Base-by-base conservation (phyloP, 2,888 invertebrate species). In the Tupiocoris notatus region DNA sequence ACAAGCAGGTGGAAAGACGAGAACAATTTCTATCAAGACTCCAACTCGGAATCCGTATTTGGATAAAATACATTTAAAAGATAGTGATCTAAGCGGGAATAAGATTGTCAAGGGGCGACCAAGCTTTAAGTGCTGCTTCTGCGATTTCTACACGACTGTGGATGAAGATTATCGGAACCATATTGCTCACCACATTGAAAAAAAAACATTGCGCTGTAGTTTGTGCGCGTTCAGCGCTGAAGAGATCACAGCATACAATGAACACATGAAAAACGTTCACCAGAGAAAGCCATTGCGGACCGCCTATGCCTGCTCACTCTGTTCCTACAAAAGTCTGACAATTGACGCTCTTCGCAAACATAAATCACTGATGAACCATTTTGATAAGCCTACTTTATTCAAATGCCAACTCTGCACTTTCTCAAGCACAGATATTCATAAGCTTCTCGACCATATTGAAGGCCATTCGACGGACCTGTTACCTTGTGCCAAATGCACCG, bases 211-310 rank as follows among this genome's bases (percentile, higher is more conserved):
- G 57, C 25, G 62, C 12, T 73, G 73, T 17, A 73, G 25, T 39
- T 17, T 57, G 21, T 73, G 73, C 25, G 0, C 24, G 3, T 73
- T 73, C 62, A 25, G 25, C 12, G 57, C 73, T 1, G 73, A 73
- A 25, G 62, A 63, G 20, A 73, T 73, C 7, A 39, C 23, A 23
- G 63, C 63, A 1, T 73, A 62, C 57, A 73, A 73, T 39, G 23
- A 61, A 7, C 73, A 73, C 20, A 21, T 73, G n/a, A 58, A 54
- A 23, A 39, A 6, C n/a, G 62, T 22, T 1, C 73, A 73, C 22
- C 2, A 22, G 18, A 57, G 56, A 21, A 17, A 2, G 12, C 68
- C 68, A 9, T 12, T 17, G 21, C 1, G 20, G 1, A 20, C 22
- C 16, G 1, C 67, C 18, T 18, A 56, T 20, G 22, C 22, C n/a